These are phyloP conservation scores for Platysteira castanea DNA, from an alignment of 2,113 vertebrate species.

Conservation along the genomic window DNA sequence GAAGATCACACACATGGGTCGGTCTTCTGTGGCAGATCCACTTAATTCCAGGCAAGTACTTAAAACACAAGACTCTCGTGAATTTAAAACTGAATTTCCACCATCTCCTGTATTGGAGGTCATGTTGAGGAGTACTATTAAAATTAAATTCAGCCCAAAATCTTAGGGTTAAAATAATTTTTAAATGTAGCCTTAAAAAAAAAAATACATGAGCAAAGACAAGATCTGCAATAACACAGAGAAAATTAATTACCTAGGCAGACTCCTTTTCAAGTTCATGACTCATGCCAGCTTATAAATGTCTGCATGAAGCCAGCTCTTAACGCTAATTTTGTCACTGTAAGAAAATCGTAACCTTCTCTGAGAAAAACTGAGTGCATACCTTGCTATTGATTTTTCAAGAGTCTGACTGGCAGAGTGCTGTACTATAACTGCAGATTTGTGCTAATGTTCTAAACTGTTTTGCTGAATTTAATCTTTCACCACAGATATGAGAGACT, in stretches of 20 bases:
- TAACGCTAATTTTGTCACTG: constrained; percentile 32
- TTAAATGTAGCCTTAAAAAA: not conserved
- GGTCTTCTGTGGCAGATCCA: not conserved
- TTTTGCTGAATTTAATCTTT: constrained; percentile 1
- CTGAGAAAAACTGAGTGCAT: not conserved
- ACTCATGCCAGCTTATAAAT: constrained; percentile 54
- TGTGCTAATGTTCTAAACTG: not conserved
- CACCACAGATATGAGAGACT: not conserved
- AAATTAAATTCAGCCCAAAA: not conserved
- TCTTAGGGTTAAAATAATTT: not conserved
- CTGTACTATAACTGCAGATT: not conserved
- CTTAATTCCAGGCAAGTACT: not conserved
- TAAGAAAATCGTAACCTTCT: constrained; percentile 12
- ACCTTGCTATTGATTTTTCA: constrained; percentile 28
- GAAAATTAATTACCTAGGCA: constrained; percentile 53
- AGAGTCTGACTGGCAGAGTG: not conserved
- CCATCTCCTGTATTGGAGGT: not conserved
- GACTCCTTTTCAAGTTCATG: constrained; percentile 46
- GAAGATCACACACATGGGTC: not conserved
- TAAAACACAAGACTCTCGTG: not conserved
- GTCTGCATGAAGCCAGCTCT: constrained; percentile 15
- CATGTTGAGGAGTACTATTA: not conserved
- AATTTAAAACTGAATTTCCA: not conserved
- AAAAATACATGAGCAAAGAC: not conserved
- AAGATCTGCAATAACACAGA: not conserved